Evolutionary conservation across 2,888 invertebrate genomes (phyloP), one percentile per base, ranked within the genome.

Genomic region (Lottia gigantea): DNA sequence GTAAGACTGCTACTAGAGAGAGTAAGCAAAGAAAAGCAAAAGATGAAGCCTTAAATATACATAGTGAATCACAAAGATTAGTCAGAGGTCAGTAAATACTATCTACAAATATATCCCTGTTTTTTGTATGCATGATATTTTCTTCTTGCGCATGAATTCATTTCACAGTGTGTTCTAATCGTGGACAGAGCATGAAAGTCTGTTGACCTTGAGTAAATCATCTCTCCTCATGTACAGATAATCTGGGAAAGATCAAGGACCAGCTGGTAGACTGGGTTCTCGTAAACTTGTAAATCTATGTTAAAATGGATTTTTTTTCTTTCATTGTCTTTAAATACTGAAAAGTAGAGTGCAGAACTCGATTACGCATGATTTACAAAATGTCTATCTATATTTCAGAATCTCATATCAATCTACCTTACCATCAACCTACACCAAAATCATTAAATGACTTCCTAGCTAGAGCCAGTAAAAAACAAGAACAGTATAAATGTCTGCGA

Each of bases 1-100:
- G 46, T 31, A 45, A 47, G 3, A 16, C 16, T 16, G 16, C 25
- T 11, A 49, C 26, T 6, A 65, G 72, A 66, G 66, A 66, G 66
- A 71, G 66, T 69, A 74, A 66, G 66, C 70, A 67, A 49, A 71
- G 65, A 71, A 78, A 70, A 67, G 67, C 74, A 14, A 77, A 77
- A 70, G 82, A 82, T n/a, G 78, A 78, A 23, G 70, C 78, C 65
- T 46, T 80, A 16, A 92, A 93, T 81, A 94, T 96, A 75, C 93
- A 93, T 83, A 94, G 95, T 87, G 95, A 95, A 88, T 93, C 94
- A 0, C 95, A 96, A 87, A 90, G 95, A 70, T 91, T 95, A 90
- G 86, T 94, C 14, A 90, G 96, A 78, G 86, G 87, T 87, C 26
- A 68, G 71, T 65, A 2, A 14, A 16, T 23, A 6, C 46, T 16